phyloP scores from a whole-genome alignment of 2,113 vertebrate species.

The Vanacampus margaritifer region DNA sequence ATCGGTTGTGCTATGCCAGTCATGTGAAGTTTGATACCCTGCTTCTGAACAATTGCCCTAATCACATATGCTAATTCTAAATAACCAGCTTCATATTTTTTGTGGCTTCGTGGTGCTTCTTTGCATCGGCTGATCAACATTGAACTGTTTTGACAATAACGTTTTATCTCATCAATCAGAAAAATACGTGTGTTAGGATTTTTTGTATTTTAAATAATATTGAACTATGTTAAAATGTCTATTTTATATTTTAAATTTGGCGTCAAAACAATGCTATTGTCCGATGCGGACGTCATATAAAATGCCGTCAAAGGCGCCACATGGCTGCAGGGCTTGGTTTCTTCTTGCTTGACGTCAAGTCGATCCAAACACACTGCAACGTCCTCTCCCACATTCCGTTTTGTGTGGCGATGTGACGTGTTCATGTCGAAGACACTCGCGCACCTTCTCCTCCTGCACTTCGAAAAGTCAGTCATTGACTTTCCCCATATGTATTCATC shows the following conservation, averaged over 20 bases:
- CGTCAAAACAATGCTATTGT: neutral
- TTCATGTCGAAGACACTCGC: neutral
- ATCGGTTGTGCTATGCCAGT: neutral
- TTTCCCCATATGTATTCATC: neutral
- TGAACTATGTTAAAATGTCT: neutral
- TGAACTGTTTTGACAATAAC: neutral
- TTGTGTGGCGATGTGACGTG: neutral
- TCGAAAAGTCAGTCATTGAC: neutral
- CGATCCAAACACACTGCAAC: neutral
- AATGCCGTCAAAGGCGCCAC: neutral
- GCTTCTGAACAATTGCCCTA: neutral
- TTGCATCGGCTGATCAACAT: neutral
- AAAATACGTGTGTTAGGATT: neutral
- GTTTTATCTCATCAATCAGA: too few relatives aligned
- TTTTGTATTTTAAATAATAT: neutral
- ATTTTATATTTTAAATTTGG: neutral
- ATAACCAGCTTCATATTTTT: neutral
- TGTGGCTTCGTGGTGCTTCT: too few relatives aligned
- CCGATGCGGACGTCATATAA: neutral
- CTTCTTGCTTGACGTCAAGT: conserved; percentile 2
- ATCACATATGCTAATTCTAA: too few relatives aligned
- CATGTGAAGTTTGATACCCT: neutral
- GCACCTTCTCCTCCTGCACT: neutral
- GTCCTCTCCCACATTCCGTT: neutral
- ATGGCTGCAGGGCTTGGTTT: conserved; percentile 18